Evolutionary conservation across 2,888 invertebrate species (phyloP), one percentile per base, ranked within the genome.

Genomic region (Beris chalybata): DNA sequence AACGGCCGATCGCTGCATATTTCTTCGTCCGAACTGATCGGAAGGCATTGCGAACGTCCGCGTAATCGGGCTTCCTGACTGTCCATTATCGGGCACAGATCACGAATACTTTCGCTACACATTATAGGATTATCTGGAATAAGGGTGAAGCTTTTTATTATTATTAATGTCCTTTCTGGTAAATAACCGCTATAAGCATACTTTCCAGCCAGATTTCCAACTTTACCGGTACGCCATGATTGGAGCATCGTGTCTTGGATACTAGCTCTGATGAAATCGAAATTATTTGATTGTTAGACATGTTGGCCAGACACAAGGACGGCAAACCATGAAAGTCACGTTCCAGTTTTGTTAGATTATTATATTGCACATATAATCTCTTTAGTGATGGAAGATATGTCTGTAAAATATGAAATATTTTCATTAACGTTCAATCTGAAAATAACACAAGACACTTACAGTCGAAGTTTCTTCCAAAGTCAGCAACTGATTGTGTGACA

Each of bases 241-340:
- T 87, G 69, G 86, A 89, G 78, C 93, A 93, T 72, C 89, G 85
- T 2, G 92, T 92, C 77, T 92, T 90, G 30, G 90, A 86, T 1
- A 91, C 91, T 55, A 93, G 82, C 74, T 92, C 91, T 61, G 87
- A 85, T 64, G 90, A 89, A 30, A 93, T 83, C 6, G 86, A 84
- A 61, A 85, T 83, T 70, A 93, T 92, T 74, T 86, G 85, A 78
- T 93, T 93, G 74, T 88, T 85, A 4, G 90, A 90, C 53, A 93
- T 82, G 78, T 93, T 91, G 3, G 91, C 92, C 78, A 88, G 86
- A 75, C 93, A 93, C 7, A 93, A 83, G 3, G 89, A 87, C 0
- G 93, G 92, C 69, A 93, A 81, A 1, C 92, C 92, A 73, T 92
- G 90, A 78, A 93, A 92, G 77, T 93, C 93, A 74, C 88, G 87